Evolutionary conservation across 2,888 invertebrate species (phyloP).

Genomic region (Pimpla rufipes): DNA sequence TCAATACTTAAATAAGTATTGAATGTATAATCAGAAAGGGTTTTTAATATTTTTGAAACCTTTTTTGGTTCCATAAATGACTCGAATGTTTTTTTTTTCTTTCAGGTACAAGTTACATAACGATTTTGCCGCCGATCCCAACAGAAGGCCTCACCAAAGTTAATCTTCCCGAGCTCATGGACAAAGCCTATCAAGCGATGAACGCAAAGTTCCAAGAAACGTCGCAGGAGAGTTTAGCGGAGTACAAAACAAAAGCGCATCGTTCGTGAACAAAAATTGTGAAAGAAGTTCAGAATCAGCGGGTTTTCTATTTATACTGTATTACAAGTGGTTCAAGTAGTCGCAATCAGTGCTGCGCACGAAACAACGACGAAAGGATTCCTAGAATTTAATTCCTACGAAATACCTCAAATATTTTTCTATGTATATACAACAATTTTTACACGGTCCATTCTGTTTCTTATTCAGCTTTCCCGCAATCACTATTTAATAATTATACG

Average conservation of each 20-base stretch:
- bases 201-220: conserved; percentile 88
- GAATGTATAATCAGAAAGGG: too few species aligned
- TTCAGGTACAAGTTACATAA: conserved; percentile 90
- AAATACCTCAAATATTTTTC: conserved; percentile 39
- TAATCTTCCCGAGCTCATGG: conserved; percentile 89
- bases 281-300: background rate
- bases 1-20: too few species aligned
- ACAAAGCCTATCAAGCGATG: conserved; percentile 89
- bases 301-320: background rate
- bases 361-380: conserved; percentile 4
- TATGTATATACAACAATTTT: conserved; percentile 8
- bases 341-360: conserved; percentile 1
- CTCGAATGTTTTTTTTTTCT: conserved; percentile 50
- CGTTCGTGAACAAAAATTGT: conserved; percentile 26
- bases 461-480: background rate
- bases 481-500: background rate
- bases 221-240: conserved; percentile 83
- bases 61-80: background rate
- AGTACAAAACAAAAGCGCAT: conserved; percentile 64
- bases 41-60: background rate
- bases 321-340: background rate
- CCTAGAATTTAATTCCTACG: conserved; percentile 1
- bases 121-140: conserved; percentile 91
- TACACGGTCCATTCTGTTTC: background rate
- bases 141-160: conserved; percentile 89